A percentile compares a stretch with the other conserved stretches of the same genome.
Evolutionary conservation across 2,797 vertebrate species (phyloP).

Genomic region (Acanthurus tractus): DNA sequence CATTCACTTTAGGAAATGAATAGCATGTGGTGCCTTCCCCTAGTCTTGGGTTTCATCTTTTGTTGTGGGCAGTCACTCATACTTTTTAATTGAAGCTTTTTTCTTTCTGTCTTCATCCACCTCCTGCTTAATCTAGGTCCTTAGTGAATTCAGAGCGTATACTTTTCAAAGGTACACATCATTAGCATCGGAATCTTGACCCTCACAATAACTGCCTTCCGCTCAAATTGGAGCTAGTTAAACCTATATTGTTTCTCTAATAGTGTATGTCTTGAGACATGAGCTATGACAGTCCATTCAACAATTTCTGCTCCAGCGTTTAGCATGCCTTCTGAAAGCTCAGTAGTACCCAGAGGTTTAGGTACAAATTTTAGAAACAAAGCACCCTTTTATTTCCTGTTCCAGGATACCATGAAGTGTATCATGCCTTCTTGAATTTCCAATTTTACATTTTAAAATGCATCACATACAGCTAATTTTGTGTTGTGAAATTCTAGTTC

Average conservation of each 20-base stretch:
- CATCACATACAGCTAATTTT: neutral
- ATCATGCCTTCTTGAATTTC: slow-evolving; percentile 25
- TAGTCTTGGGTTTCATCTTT: slow-evolving; percentile 79
- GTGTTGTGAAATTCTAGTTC: neutral
- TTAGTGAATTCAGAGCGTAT: slow-evolving; percentile 73
- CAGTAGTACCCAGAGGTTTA: neutral
- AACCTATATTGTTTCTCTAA: slow-evolving; percentile 55
- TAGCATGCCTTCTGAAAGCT: neutral
- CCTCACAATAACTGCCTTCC: slow-evolving; percentile 63
- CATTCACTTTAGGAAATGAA: slow-evolving; percentile 78
- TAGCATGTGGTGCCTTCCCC: slow-evolving; percentile 78
- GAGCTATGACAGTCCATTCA: slow-evolving; percentile 31
- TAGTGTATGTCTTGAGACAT: slow-evolving; percentile 34
- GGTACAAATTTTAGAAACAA: slow-evolving; percentile 3
- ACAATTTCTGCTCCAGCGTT: slow-evolving; percentile 27
- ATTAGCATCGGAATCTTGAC: slow-evolving; percentile 70
- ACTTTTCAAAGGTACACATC: slow-evolving; percentile 79
- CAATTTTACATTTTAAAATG: slow-evolving; percentile 2
- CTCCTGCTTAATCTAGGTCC: slow-evolving; percentile 52
- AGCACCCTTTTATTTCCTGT: slow-evolving; percentile 28
- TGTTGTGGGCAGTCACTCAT: slow-evolving; percentile 80
- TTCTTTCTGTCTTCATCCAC: slow-evolving; percentile 53
- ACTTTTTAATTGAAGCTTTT: slow-evolving; percentile 79
- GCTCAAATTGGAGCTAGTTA: slow-evolving; percentile 57
- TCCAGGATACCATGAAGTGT: neutral